A percentile compares a stretch with the other conserved stretches of the same genome.
Evolutionary conservation across 2,113 vertebrate species (phyloP).

Genomic region (Thomomys bottae): DNA sequence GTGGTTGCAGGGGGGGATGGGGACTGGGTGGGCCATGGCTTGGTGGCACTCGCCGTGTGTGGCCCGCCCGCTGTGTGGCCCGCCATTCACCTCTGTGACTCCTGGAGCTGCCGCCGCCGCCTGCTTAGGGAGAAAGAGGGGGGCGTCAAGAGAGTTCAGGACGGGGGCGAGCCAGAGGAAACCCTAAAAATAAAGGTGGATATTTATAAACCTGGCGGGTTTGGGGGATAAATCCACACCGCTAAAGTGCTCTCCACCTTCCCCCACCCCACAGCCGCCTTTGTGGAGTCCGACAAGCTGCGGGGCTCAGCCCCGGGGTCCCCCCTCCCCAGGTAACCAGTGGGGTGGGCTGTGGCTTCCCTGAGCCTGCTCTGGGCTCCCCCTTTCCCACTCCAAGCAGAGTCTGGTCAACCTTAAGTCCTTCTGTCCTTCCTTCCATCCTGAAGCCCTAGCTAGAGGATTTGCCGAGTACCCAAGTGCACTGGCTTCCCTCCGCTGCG

Average conservation of each 20-base stretch:
- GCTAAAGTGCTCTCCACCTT: not conserved
- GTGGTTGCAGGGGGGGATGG: not conserved
- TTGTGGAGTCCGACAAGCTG: not conserved
- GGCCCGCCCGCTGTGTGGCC: too few relatives aligned
- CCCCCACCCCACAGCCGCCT: not conserved
- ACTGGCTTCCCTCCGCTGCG: too few relatives aligned
- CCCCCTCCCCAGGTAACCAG: too few relatives aligned
- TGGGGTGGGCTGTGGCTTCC: not conserved
- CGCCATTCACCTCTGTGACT: not conserved
- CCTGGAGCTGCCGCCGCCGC: not conserved
- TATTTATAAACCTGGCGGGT: slow-evolving; percentile 63
- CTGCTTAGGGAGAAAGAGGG: not conserved
- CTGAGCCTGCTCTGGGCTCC: not conserved
- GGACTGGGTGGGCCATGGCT: not conserved
- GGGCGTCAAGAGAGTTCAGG: not conserved
- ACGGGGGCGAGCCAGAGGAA: slow-evolving; percentile 27
- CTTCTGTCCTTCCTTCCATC: not conserved
- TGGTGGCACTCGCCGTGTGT: accelerated
- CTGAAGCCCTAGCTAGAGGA: too few relatives aligned
- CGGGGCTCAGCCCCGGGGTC: not conserved
- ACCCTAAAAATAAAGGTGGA: slow-evolving; percentile 69
- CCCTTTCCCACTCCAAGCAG: not conserved
- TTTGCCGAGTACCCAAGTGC: not conserved
- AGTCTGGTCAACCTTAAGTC: not conserved
- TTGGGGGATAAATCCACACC: slow-evolving; percentile 58